phyloP scores from a whole-genome alignment of 2,113 vertebrate genomes.

The Merops nubicus region DNA sequence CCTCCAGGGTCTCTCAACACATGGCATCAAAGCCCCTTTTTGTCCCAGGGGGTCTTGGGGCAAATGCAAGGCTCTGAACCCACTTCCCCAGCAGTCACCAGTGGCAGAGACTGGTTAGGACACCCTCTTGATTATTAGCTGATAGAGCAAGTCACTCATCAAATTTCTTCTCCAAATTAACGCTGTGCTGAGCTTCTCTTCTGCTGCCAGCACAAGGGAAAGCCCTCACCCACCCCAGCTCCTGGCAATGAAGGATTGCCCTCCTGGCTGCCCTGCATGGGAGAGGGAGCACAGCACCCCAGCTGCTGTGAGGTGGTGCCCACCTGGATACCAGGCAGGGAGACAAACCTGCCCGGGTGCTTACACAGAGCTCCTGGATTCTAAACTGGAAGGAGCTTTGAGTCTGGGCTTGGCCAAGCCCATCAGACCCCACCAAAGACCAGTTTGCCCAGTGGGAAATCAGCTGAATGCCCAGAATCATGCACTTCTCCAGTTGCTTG shows the following conservation, averaged over 20 bases:
- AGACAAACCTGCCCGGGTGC: background rate
- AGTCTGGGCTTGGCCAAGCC: background rate
- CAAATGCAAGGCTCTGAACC: background rate
- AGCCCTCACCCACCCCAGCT: conserved; percentile 77
- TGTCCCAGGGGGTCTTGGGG: background rate
- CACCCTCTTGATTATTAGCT: conserved; percentile 1
- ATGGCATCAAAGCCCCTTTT: background rate
- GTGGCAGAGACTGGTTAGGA: background rate
- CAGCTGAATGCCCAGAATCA: background rate
- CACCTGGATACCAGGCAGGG: rapidly evolving
- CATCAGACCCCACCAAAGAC: rapidly evolving
- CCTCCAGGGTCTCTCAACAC: rapidly evolving
- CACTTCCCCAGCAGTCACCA: background rate
- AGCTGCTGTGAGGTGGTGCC: background rate
- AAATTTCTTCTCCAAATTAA: conserved; percentile 70
- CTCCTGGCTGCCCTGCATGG: conserved; percentile 62
- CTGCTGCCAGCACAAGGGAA: conserved; percentile 81
- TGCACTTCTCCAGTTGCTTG: rapidly evolving
- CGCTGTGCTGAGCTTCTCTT: conserved; percentile 45
- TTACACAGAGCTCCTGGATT: background rate
- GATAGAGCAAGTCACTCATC: conserved; percentile 50
- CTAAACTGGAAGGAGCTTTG: background rate
- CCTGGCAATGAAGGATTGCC: conserved; percentile 83
- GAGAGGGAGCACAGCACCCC: background rate
- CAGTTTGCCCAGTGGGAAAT: background rate